Evolutionary conservation across 2,113 vertebrate species (phyloP).

Genomic region (Psilopsiagon aymara): DNA sequence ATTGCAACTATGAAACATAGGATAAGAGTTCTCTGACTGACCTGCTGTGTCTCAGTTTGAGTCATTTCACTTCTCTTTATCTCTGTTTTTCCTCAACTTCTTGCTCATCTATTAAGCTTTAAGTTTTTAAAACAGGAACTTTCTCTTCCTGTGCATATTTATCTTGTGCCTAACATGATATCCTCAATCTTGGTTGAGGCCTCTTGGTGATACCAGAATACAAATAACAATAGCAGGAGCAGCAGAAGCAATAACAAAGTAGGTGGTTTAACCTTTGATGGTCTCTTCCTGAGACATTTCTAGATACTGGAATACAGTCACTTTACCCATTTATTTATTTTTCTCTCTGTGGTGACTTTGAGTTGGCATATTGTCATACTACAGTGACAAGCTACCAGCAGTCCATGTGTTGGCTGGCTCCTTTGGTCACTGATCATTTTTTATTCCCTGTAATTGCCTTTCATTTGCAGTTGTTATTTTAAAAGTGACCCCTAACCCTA

Average conservation of each 20-base stretch:
- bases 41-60: constrained; percentile 19
- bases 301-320: neutral
- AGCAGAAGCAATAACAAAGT: constrained; percentile 60
- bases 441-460: constrained; percentile 29
- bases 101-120: constrained; percentile 34
- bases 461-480: constrained; percentile 36
- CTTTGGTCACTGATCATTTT: neutral
- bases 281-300: constrained; percentile 4
- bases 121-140: constrained; percentile 38
- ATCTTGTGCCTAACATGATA: neutral
- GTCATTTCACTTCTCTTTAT: constrained; percentile 12
- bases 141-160: constrained; percentile 64
- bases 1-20: neutral
- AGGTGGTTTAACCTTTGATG: constrained; percentile 42
- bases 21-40: neutral
- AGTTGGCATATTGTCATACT: neutral
- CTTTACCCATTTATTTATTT: constrained; percentile 18
- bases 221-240: constrained; percentile 63
- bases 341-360: neutral
- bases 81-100: constrained; percentile 17
- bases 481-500: constrained; percentile 32
- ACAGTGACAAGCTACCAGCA: neutral
- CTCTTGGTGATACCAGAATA: constrained; percentile 59
- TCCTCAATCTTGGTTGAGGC: neutral
- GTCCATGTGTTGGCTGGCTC: neutral